Evolutionary conservation across 2,888 invertebrate genomes (phyloP).

Genomic region (Drosophila greeni): DNA sequence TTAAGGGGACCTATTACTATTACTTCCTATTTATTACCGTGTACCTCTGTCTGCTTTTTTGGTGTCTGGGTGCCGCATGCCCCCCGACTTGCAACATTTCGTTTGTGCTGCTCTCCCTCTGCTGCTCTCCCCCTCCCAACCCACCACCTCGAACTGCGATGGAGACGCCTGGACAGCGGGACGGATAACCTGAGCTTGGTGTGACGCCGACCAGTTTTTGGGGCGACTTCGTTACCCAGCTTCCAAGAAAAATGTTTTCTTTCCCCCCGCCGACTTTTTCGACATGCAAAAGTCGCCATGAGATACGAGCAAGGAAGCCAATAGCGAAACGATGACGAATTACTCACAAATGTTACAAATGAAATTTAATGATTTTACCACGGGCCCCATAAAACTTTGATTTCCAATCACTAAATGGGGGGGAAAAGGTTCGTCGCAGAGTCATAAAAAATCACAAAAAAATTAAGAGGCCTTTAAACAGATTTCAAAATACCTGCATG

Average conservation of each 20-base stretch:
- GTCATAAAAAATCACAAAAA: slow-evolving; percentile 8
- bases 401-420: slow-evolving; percentile 15
- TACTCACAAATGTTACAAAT: slow-evolving; percentile 18
- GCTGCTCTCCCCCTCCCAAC: slow-evolving; percentile 26
- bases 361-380: slow-evolving; percentile 1
- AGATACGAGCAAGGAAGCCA: slow-evolving; percentile 9
- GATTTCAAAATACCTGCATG: slow-evolving; percentile 13
- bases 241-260: slow-evolving; percentile 63
- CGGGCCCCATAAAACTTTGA: slow-evolving; percentile 3
- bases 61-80: slow-evolving; percentile 46
- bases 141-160: slow-evolving; percentile 2
- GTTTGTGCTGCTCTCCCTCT: slow-evolving; percentile 23
- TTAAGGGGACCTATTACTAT: too few species aligned
- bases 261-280: slow-evolving; percentile 36
- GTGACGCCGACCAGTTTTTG: slow-evolving; percentile 45
- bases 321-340: slow-evolving; percentile 3
- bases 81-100: slow-evolving; percentile 63
- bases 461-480: slow-evolving; percentile 6
- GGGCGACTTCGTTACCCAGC: slow-evolving; percentile 49
- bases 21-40: slow-evolving; percentile 6
- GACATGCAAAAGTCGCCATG: slow-evolving; percentile 49
- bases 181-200: slow-evolving; percentile 32
- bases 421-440: slow-evolving; percentile 19
- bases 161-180: slow-evolving; percentile 8
- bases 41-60: slow-evolving; percentile 4